Conservation (phyloP, 1,140 invertebrate genomes). For the Orchesella cincta region DNA sequence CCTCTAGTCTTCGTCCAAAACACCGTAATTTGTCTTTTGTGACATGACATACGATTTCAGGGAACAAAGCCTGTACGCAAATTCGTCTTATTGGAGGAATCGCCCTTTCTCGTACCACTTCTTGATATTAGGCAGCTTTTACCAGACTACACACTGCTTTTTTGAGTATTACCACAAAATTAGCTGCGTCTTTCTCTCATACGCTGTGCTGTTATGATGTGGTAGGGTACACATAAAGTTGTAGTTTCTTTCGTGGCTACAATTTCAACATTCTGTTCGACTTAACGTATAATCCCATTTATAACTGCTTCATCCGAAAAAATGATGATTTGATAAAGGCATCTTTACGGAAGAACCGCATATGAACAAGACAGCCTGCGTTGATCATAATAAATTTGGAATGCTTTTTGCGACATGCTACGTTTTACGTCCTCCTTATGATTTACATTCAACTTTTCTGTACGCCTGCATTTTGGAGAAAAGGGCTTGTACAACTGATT, state of each 20-base stretch:
- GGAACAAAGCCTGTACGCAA: slow-evolving; percentile 27
- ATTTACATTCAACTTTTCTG: too few relatives aligned
- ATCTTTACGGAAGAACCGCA: too few relatives aligned
- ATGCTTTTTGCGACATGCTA: too few relatives aligned
- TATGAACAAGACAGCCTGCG: too few relatives aligned
- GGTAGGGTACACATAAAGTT: not conserved
- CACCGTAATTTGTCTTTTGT: slow-evolving; percentile 30
- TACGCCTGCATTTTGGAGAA: too few relatives aligned
- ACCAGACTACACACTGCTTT: not conserved
- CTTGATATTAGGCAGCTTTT: not conserved
- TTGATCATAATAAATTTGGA: not conserved
- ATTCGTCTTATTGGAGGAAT: slow-evolving; percentile 27
- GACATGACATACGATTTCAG: slow-evolving; percentile 28
- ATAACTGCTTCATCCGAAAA: not conserved
- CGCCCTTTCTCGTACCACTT: slow-evolving; percentile 17
- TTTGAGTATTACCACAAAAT: slow-evolving; percentile 21
- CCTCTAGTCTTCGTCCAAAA: slow-evolving; percentile 22
- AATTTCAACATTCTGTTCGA: not conserved
- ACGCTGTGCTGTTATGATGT: not conserved
- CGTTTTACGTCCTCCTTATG: too few relatives aligned
- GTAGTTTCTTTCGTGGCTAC: too few relatives aligned
- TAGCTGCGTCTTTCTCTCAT: not conserved
- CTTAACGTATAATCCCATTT: slow-evolving; percentile 1
- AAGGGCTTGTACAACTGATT: not conserved
- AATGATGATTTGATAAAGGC: slow-evolving; percentile 13